phyloP scores from a whole-genome alignment of 1,140 invertebrate genomes.

The Ceratina calcarata region DNA sequence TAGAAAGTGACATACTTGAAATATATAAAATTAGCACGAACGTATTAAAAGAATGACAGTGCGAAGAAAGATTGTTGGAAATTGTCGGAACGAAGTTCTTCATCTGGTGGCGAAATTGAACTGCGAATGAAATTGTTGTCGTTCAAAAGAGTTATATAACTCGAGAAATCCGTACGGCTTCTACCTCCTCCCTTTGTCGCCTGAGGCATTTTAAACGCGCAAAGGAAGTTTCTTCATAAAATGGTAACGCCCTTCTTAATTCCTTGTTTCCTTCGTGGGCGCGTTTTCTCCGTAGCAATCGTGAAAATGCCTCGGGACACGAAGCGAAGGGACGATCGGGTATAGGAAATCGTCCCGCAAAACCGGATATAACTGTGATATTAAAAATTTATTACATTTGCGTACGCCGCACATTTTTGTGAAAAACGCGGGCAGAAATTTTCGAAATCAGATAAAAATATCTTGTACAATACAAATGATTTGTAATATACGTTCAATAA shows the following conservation, averaged over 20 bases:
- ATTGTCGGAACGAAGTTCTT: background rate
- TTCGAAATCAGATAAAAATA: too few relatives aligned
- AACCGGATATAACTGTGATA: slow-evolving; percentile 21
- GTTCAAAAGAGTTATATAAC: background rate
- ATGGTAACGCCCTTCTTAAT: slow-evolving; percentile 59
- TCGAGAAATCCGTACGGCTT: slow-evolving; percentile 13
- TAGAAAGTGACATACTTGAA: too few relatives aligned
- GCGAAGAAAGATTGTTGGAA: background rate
- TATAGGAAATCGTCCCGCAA: slow-evolving; percentile 56
- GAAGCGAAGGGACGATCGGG: slow-evolving; percentile 39
- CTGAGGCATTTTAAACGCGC: slow-evolving; percentile 40
- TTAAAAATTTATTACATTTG: background rate
- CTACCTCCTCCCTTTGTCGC: slow-evolving; percentile 24
- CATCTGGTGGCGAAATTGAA: slow-evolving; percentile 7
- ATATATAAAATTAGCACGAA: too few relatives aligned
- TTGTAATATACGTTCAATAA: too few relatives aligned
- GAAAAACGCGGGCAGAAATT: too few relatives aligned
- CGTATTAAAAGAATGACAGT: background rate
- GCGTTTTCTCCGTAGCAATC: slow-evolving; percentile 55
- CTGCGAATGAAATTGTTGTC: slow-evolving; percentile 52
- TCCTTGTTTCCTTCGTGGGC: slow-evolving; percentile 61
- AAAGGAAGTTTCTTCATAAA: slow-evolving; percentile 56
- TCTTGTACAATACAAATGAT: too few relatives aligned
- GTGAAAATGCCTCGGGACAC: slow-evolving; percentile 51
- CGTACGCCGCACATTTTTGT: background rate